Base-by-base conservation (phyloP, 2,797 vertebrate species). In the Phaenicophaeus curvirostris region DNA sequence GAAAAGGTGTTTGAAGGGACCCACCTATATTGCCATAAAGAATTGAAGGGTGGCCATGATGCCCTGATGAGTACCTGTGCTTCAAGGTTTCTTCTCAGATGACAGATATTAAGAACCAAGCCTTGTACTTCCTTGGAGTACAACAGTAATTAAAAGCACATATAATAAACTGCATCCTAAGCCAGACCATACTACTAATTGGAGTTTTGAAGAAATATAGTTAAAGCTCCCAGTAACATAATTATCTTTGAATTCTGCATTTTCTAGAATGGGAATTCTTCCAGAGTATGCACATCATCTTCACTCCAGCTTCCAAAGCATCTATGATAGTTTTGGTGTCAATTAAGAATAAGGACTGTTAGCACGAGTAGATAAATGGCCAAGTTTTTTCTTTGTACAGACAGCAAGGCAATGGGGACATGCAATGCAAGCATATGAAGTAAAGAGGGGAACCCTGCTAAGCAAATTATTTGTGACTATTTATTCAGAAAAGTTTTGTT, bases 391-490 rank as follows among this genome's bases (percentile, higher is more conserved):
- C 24, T 59, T 75, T 54, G 11, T 19, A 62, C 35, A 66, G 51
- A 28, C 30, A 84, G 54, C 12, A 81, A 86, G 23, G 46, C 51
- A 62, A 61, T 9, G 23, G 37, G 11, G 8, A 27, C 23, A 66
- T 67, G 27, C 1, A 4, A 28, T 30, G 41, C 0, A 69, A 35
- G 20, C 39, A 37, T 18, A 53, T 55, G 69, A 69, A 30, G 25
- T 51, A 42, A 63, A 21, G 35, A 74, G 84, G 3, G 17, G 53
- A 95, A 74, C 27, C 61, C 68, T 85, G 44, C 57, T 46, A 72
- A 61, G 54, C 10, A 72, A 87, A 85, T 62, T 51, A 61, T 85
- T 96, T 92, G 68, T 39, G 84, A 76, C n/a, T 74, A 76, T 96
- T 93, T 87, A 89, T 67, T 85, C 46, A n/a, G 35, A 85, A 68